Evolutionary conservation across 2,797 vertebrate species (phyloP).

Genomic region (Meriones psammophilus): DNA sequence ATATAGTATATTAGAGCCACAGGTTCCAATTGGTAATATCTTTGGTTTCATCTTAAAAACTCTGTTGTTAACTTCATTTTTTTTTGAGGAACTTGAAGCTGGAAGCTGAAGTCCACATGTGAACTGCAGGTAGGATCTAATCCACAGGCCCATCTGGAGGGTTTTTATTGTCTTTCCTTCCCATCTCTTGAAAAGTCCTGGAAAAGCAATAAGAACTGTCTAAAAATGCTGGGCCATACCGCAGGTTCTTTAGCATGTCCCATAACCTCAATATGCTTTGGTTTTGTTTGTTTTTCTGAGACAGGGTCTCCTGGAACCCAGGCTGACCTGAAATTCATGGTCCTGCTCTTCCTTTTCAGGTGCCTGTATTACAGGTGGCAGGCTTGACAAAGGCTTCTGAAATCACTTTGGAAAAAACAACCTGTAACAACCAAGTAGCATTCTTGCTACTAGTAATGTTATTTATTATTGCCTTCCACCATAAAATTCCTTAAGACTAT

Average conservation of each 20-base stretch:
- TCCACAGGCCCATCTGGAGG: background rate
- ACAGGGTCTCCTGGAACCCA: background rate
- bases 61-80: background rate
- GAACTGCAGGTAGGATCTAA: background rate
- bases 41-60: slow-evolving; percentile 40
- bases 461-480: background rate
- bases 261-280: background rate
- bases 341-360: background rate
- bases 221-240: background rate
- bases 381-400: slow-evolving; percentile 14
- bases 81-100: background rate
- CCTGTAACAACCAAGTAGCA: background rate
- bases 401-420: background rate
- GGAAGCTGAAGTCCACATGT: background rate
- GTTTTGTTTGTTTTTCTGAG: background rate
- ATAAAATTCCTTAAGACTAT: background rate
- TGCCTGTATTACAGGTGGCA: background rate
- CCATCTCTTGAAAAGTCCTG: background rate
- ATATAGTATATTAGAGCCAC: background rate
- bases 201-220: background rate
- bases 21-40: background rate
- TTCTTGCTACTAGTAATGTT: background rate
- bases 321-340: background rate
- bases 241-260: background rate
- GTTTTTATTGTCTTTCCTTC: background rate